Base-by-base conservation (phyloP, 2,888 invertebrate species). In the Brenthis hecate region DNA sequence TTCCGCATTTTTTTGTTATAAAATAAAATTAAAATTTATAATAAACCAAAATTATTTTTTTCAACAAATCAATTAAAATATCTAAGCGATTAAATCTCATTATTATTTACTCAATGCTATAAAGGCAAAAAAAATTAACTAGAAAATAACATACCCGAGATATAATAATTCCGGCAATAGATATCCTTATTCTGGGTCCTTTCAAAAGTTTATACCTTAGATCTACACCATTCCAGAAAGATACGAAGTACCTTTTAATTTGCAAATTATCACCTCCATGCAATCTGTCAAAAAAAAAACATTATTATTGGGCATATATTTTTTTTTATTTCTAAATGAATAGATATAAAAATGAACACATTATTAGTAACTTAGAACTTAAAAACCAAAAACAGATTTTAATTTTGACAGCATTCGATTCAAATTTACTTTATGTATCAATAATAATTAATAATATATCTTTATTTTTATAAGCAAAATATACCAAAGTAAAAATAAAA, bases 211-310 rank as follows among this genome's bases (percentile, higher is more conserved):
- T 98, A 92, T 98, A 98, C 75, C 98, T 94, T 73, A 98, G 93
- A 88, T 98, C 98, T 19, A 98, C 98, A 58, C 98, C 98, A 86
- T 98, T 98, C 98, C 98, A 98, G 87, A 98, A 98, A 54, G 98
- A 98, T 55, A 98, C 97, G 85, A 98, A 98, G 86, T 98, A 98
- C 70, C 98, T 94, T 85, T 98, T 98, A 77, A 98, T 98, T 92
- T 98, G 95, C 23, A 96, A 94, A 83, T 96, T 96, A 85, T 96
- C 96, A 61, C 95, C 96, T 23, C 96, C 96, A 85, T 96, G 96
- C 81, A 96, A 93, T 83, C 96, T 95, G 85, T 48, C 71, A 36
- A 19, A 13, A 19, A 51, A 43, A 14, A 32, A 53, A 19, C 0
- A 19, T 16, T 47, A 6, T 43, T 16, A 8, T 19, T 47, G 0